Evolutionary conservation across 1,140 invertebrate genomes (phyloP).

Genomic region (Drosophila malerkotliana): DNA sequence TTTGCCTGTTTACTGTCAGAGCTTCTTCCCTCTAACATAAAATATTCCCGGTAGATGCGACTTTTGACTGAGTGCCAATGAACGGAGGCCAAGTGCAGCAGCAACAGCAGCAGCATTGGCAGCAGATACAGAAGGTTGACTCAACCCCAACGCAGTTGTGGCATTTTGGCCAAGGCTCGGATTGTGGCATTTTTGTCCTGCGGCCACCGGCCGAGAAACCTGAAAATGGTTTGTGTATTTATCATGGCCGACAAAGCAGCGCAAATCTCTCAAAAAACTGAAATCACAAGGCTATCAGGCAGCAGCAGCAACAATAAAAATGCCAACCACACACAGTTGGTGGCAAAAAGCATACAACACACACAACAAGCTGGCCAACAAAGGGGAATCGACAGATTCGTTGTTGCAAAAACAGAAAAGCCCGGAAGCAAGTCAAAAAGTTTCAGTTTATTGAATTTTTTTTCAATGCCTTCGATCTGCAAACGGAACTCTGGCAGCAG

Average conservation of each 20-base stretch:
- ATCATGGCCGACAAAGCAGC: conserved; percentile 78
- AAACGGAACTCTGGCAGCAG: conserved; percentile 45
- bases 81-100: conserved; percentile 28
- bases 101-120: background rate
- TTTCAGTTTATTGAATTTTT: conserved; percentile 78
- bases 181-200: conserved; percentile 72
- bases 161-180: conserved; percentile 31
- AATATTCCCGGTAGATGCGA: conserved; percentile 57
- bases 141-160: conserved; percentile 44
- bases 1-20: conserved; percentile 59
- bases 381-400: conserved; percentile 19
- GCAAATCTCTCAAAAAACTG: conserved; percentile 64
- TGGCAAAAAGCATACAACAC: conserved; percentile 55
- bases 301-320: conserved; percentile 65
- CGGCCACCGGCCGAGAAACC: conserved; percentile 71
- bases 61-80: conserved; percentile 65
- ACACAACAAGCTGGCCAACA: conserved; percentile 46
- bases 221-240: conserved; percentile 78
- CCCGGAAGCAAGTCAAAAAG: conserved; percentile 49
- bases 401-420: conserved; percentile 23
- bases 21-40: conserved; percentile 66
- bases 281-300: conserved; percentile 77
- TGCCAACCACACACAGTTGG: conserved; percentile 78
- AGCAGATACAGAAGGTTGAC: conserved; percentile 53
- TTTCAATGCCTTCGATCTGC: conserved; percentile 64